Evolutionary conservation across 2,113 vertebrate species (phyloP).

Genomic region (Falco punctatus): DNA sequence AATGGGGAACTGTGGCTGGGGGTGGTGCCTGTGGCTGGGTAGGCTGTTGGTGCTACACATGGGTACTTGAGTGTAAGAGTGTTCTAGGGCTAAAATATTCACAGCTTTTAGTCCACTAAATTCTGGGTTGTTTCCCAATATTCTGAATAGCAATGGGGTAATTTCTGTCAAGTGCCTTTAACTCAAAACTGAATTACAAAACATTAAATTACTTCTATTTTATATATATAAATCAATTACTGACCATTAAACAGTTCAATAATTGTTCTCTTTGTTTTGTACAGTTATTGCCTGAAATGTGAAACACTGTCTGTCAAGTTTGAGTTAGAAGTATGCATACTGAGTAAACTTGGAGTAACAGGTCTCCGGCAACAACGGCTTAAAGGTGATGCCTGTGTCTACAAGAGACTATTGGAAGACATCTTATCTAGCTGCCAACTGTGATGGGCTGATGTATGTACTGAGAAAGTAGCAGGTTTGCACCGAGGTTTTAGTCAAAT

Average conservation of each 20-base stretch:
- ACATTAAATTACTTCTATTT: no score
- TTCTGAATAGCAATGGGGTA: not conserved
- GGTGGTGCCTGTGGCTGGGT: not conserved
- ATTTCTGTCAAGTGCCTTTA: not conserved
- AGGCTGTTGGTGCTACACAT: not conserved
- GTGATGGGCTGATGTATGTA: slow-evolving; percentile 25
- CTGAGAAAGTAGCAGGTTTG: not conserved
- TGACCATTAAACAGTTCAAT: not conserved
- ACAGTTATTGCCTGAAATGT: slow-evolving; percentile 92
- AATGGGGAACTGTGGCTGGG: not conserved
- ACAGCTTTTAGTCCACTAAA: not conserved
- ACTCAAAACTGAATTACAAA: not conserved
- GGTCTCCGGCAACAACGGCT: slow-evolving; percentile 89
- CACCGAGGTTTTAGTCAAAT: not conserved
- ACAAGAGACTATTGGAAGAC: slow-evolving; percentile 93
- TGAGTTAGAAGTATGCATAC: slow-evolving; percentile 91
- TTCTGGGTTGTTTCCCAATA: not conserved
- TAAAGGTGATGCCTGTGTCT: slow-evolving; percentile 95
- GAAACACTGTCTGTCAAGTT: slow-evolving; percentile 89
- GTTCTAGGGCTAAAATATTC: not conserved
- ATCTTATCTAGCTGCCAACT: slow-evolving; percentile 85
- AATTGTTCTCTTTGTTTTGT: slow-evolving; percentile 16
- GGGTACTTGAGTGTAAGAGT: not conserved
- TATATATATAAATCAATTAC: no score
- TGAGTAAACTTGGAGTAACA: slow-evolving; percentile 82